These are phyloP conservation scores for Halictus ligatus DNA, from an alignment of 2,888 invertebrate genomes.

Conservation along the genomic window DNA sequence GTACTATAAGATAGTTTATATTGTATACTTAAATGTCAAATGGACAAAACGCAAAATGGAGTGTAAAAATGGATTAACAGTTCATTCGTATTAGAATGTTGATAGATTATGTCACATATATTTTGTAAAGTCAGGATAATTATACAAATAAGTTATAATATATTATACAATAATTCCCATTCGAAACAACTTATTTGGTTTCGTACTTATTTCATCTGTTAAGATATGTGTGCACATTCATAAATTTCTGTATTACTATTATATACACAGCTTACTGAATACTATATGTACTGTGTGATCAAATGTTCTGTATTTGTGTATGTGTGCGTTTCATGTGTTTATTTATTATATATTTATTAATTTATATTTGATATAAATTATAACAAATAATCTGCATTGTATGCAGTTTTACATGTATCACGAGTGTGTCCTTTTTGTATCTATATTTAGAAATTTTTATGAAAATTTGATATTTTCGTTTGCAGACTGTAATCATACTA, in stretches of 20 bases:
- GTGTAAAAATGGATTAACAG: neutral
- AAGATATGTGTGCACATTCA: neutral
- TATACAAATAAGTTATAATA: neutral
- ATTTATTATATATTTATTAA: constrained; percentile 9
- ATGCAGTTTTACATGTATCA: neutral
- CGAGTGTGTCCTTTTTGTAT: neutral
- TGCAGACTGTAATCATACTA: neutral
- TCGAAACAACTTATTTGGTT: neutral
- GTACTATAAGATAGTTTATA: constrained; percentile 1
- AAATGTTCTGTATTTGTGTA: neutral
- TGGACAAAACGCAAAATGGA: neutral
- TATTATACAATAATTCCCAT: neutral
- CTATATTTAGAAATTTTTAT: neutral
- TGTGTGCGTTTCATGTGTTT: neutral
- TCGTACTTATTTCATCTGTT: neutral
- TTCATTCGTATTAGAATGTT: neutral
- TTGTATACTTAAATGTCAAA: neutral
- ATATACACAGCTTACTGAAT: no score
- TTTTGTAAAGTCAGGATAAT: neutral
- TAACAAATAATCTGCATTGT: neutral
- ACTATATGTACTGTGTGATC: neutral
- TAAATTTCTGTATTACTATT: neutral
- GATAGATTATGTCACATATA: neutral
- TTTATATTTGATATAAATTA: neutral
- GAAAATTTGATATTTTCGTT: neutral